Evolutionary conservation across 2,888 invertebrate species (phyloP), one percentile per base, ranked within the genome.

Genomic region (Cacoxenus indagator): DNA sequence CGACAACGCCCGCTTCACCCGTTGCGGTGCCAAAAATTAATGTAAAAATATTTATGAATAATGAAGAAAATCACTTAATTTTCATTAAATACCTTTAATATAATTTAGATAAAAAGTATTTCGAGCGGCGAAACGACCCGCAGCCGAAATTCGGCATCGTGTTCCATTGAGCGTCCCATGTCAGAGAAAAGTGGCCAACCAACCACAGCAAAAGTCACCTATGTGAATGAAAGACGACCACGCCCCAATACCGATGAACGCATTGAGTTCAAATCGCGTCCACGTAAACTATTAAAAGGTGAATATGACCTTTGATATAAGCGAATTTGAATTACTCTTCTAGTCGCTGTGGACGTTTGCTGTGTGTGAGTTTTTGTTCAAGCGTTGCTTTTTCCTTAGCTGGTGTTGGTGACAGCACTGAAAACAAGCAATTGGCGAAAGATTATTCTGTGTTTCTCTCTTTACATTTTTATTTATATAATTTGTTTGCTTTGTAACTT

Each of bases 41-140:
- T 78, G 83, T 80, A 70, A 75, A 71, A 76, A 72, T 14, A 61
- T 8, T 55, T 55, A 8, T 26, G 24, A 55, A 14, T 24, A 14
- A 55, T 19, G 24, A 24, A 43, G 19, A 62, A 17, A 11, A 37
- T 6, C 5, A 26, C 45, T 45, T 5, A 43, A 29, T 48, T 17
- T 64, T 43, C 6, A 48, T n/a, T n/a, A 14, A 17, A 27, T 9
- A 27, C 59, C 14, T 54, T 62, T 54, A 27, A 67, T 31, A 51
- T 59, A 57, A 67, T 70, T 24, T 67, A 87, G 86, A 86, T 87
- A 64, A 87, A 87, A 74, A 87, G 86, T 73, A 81, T 87, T 62
- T 88, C 88, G 37, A 87, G 87, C 70, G 88, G 88, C n/a, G 88
- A 87, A 64, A 88, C 88, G 26, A 88, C 87, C 2, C 84, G 87